Percentiles rank a stretch among this genome's conserved stretches.
phyloP scores from a whole-genome alignment of 1,140 invertebrate genomes.

The Contarinia nasturtii region DNA sequence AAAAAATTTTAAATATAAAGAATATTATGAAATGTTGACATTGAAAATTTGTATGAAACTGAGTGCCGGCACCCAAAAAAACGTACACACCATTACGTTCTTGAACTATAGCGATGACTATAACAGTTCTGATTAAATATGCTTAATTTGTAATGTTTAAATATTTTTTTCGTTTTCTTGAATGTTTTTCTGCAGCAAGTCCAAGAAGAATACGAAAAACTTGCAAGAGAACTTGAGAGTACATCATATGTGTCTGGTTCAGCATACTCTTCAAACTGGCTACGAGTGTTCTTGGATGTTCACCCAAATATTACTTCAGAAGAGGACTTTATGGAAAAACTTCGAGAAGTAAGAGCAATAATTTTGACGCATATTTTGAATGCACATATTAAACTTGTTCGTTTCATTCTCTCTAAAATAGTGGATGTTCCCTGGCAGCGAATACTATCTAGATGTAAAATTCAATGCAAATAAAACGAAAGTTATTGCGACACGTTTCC shows the following conservation, averaged over 20 bases:
- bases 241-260: constrained; percentile 59
- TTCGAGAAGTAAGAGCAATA: constrained; percentile 44
- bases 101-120: too few relatives aligned
- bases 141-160: too few relatives aligned
- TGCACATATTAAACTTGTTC: constrained; percentile 1
- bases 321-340: constrained; percentile 46
- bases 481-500: constrained; percentile 66
- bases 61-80: too few relatives aligned
- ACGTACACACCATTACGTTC: too few relatives aligned
- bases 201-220: constrained; percentile 57
- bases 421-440: constrained; percentile 51
- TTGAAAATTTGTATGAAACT: too few relatives aligned
- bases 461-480: constrained; percentile 54
- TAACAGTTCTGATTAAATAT: too few relatives aligned
- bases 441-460: constrained; percentile 66
- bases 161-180: too few relatives aligned
- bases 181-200: constrained; percentile 14
- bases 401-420: constrained; percentile 27
- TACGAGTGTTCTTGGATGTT: constrained; percentile 66
- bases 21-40: too few relatives aligned
- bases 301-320: constrained; percentile 50
- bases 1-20: too few relatives aligned
- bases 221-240: constrained; percentile 62
- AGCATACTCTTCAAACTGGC: constrained; percentile 79
- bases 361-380: constrained; percentile 2